Conservation (phyloP, 2,113 vertebrate species). For the Petaurus breviceps region DNA sequence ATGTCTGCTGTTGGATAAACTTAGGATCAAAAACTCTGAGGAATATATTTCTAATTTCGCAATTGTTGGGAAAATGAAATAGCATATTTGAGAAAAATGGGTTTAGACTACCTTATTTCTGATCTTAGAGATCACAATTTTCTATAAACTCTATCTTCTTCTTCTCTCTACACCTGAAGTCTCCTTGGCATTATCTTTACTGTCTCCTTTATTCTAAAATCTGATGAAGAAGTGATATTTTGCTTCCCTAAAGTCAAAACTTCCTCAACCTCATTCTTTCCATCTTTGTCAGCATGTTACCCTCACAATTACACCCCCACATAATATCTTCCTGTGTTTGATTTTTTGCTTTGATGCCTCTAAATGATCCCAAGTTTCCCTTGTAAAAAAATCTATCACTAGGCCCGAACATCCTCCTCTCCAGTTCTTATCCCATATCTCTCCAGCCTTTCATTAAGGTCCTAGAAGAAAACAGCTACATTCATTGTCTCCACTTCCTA, state of each 20-base stretch:
- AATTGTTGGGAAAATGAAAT: background rate
- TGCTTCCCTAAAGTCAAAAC: background rate
- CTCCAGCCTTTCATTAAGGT: background rate
- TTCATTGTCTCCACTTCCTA: background rate
- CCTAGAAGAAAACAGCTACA: background rate
- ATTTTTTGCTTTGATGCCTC: background rate
- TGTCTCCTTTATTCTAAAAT: background rate
- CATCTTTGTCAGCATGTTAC: background rate
- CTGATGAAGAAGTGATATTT: background rate
- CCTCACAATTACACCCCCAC: background rate
- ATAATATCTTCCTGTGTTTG: background rate
- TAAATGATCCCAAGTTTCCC: background rate
- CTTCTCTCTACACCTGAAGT: background rate
- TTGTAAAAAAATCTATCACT: background rate
- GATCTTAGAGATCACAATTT: background rate
- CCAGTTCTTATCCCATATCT: background rate
- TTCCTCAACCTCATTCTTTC: background rate
- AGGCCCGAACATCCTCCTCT: background rate
- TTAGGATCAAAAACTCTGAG: background rate
- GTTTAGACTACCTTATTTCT: background rate
- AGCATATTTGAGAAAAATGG: background rate
- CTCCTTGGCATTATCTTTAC: background rate
- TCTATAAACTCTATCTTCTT: background rate
- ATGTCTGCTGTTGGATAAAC: background rate
- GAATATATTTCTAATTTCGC: background rate